phyloP scores from a whole-genome alignment of 2,888 invertebrate genomes.

The Choristoneura rosaceana region DNA sequence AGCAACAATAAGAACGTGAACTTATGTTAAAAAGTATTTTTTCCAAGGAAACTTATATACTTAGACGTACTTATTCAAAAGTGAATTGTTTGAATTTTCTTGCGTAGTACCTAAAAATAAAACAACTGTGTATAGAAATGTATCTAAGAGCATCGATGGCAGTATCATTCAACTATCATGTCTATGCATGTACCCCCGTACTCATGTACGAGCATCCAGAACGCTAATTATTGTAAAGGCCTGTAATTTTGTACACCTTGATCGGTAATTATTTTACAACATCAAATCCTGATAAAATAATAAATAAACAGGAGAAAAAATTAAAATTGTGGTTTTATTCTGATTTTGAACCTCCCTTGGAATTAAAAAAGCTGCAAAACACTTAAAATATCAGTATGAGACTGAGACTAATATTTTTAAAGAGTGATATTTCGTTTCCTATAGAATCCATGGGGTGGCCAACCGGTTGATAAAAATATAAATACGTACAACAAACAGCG shows the following conservation, averaged over 20 bases:
- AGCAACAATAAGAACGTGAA: background rate
- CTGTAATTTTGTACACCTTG: constrained; percentile 83
- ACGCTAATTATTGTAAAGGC: constrained; percentile 74
- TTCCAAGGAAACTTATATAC: background rate
- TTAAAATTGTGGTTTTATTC: constrained; percentile 64
- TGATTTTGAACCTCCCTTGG: constrained; percentile 37
- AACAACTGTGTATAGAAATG: background rate
- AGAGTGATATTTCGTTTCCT: too few species aligned
- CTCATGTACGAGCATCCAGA: constrained; percentile 67
- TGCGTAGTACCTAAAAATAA: background rate
- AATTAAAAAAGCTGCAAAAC: background rate
- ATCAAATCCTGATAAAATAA: constrained; percentile 65
- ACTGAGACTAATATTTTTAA: too few species aligned
- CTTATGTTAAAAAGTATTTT: background rate
- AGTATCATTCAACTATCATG: constrained; percentile 37
- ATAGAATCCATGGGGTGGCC: too few species aligned
- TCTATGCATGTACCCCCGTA: constrained; percentile 58
- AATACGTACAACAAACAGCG: too few species aligned
- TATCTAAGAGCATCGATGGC: constrained; percentile 31
- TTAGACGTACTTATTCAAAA: background rate
- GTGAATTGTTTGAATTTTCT: background rate
- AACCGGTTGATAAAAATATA: too few species aligned
- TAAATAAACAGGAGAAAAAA: constrained; percentile 73
- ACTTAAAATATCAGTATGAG: too few species aligned
- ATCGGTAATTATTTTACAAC: constrained; percentile 79